Evolutionary conservation across 1,140 invertebrate species (phyloP).

Genomic region (Hermatobates lingyangjiaoensis): DNA sequence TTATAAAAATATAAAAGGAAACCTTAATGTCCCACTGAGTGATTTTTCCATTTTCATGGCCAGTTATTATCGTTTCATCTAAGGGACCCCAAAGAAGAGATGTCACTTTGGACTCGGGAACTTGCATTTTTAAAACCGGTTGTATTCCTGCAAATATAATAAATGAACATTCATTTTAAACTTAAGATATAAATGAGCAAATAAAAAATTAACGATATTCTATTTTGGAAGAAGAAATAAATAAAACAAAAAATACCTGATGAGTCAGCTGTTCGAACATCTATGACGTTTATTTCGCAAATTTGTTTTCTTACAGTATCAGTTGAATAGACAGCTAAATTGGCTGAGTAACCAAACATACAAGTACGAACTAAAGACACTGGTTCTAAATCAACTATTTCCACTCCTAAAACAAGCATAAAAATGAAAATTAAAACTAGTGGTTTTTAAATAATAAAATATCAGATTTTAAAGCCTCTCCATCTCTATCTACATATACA

Average conservation of each 20-base stretch:
- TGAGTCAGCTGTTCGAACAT: conserved; percentile 50
- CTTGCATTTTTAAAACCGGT: conserved; percentile 35
- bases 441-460: no score
- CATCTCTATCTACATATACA: no score
- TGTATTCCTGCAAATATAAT: no score
- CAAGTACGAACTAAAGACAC: conserved; percentile 81
- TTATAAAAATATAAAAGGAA: no score
- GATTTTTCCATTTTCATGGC: conserved; percentile 84
- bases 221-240: no score
- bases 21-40: conserved; percentile 79
- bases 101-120: conserved; percentile 52
- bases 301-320: conserved; percentile 69
- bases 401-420: conserved; percentile 32
- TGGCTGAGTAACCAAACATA: conserved; percentile 82
- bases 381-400: conserved; percentile 53
- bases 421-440: conserved; percentile 1
- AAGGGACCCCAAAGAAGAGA: conserved; percentile 80
- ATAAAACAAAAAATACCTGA: no score
- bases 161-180: neutral
- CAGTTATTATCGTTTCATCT: conserved; percentile 81
- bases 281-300: conserved; percentile 76
- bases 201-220: no score
- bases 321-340: conserved; percentile 79
- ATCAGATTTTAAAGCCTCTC: no score
- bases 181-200: no score